phyloP scores from a whole-genome alignment of 64 coral and sea anemone genomes.

The Montipora capricornis region DNA sequence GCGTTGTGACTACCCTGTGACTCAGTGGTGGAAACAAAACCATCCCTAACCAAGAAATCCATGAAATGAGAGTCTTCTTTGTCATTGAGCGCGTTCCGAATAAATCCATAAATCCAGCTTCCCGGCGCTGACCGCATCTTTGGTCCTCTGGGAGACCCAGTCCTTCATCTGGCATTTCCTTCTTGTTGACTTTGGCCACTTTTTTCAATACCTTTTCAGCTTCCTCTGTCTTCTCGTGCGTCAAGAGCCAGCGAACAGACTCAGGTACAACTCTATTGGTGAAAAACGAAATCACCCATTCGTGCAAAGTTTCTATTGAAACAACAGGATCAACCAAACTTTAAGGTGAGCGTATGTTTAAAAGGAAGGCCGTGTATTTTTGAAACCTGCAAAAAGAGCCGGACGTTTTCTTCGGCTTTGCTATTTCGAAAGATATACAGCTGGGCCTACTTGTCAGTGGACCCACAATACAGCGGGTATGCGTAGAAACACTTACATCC shows the following conservation, averaged over 20 bases:
- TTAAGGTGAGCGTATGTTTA: no score
- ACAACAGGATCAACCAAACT: no score
- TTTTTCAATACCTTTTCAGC: constrained; percentile 67
- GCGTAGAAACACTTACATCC: constrained; percentile 75
- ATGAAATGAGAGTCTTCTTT: constrained; percentile 89
- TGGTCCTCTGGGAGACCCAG: constrained; percentile 72
- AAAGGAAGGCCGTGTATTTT: no score
- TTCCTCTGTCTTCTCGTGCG: constrained; percentile 44
- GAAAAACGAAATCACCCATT: neutral
- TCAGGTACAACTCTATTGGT: constrained; percentile 76
- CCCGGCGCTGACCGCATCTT: neutral
- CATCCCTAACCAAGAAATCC: constrained; percentile 83
- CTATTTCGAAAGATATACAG: no score
- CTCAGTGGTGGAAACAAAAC: neutral
- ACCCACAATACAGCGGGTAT: neutral
- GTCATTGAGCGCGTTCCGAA: constrained; percentile 78
- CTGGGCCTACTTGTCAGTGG: neutral
- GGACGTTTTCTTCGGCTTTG: no score
- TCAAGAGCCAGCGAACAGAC: constrained; percentile 90
- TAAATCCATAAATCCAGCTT: constrained; percentile 80
- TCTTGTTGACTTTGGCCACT: constrained; percentile 89
- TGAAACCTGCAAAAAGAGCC: no score
- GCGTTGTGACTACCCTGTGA: neutral
- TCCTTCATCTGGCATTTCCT: constrained; percentile 58
- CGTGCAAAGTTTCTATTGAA: neutral